These are phyloP conservation scores for Tinea pellionella DNA, from an alignment of 2,888 invertebrate genomes.

Conservation along the genomic window DNA sequence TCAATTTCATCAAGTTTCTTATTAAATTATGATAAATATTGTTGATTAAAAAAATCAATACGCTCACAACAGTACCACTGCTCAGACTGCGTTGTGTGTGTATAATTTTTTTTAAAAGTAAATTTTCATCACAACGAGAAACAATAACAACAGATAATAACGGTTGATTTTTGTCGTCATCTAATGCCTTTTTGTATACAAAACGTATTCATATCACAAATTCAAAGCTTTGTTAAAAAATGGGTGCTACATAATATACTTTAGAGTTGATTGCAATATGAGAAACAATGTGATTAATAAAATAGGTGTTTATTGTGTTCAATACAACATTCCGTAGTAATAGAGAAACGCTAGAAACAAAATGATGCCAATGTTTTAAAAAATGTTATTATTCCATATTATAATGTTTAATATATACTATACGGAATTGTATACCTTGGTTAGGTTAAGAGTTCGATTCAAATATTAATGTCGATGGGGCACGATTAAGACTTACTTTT, in stretches of 20 bases:
- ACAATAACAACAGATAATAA: too few relatives aligned
- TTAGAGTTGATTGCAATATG: neutral
- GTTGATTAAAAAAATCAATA: too few relatives aligned
- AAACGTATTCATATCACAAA: neutral
- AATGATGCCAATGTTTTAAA: neutral
- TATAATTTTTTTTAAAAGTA: too few relatives aligned
- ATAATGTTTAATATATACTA: neutral
- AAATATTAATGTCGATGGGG: neutral
- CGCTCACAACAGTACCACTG: too few relatives aligned
- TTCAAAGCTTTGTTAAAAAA: neutral
- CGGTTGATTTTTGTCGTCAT: too few relatives aligned
- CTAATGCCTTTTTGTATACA: neutral
- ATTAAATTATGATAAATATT: too few relatives aligned
- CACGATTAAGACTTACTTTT: neutral
- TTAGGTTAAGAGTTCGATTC: neutral
- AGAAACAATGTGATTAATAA: neutral
- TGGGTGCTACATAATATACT: neutral
- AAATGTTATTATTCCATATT: neutral
- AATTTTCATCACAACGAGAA: too few relatives aligned
- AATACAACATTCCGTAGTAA: neutral
- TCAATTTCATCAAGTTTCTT: too few relatives aligned
- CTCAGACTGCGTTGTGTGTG: too few relatives aligned
- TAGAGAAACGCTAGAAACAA: too few relatives aligned
- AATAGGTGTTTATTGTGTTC: neutral
- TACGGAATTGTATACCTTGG: neutral